Base-by-base conservation (phyloP, 2,797 vertebrate genomes). In the Todus mexicanus region DNA sequence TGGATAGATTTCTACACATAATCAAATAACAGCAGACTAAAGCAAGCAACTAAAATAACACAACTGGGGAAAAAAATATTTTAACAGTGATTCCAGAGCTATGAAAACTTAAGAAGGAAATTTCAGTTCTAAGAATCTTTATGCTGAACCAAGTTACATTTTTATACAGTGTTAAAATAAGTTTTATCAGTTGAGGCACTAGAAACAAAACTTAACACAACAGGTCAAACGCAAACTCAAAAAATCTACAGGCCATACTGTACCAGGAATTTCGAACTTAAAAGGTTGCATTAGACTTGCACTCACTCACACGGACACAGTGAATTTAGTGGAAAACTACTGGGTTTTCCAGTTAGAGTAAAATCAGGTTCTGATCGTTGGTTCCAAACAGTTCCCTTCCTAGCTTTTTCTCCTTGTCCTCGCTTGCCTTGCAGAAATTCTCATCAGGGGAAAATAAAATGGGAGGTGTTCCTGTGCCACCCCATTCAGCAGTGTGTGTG, bases 21-120 rank as follows among this genome's bases (percentile, higher is more conserved):
- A 15, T 84, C 71, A 96, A 94, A 88, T 57, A 70, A 92, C 45
- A 91, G 63, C 61, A 89, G 59, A 94, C 77, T 76, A 89, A 89
- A 93, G 79, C 84, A 93, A 94, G 76, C 87, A 92, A n/a, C n/a
- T n/a, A n/a, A n/a, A n/a, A n/a, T 80, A 93, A 93, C 50, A 57
- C 71, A 84, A 77, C 8, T 9, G 31, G 43, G 59, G 80, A 66
- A 64, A 79, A 66, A 45, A 84, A 60, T 10, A 40, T 75, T 90
- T 72, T 69, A 74, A 93, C 72, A 74, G 31, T 21, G 22, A 91
- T 69, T 83, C 83, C 65, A 77, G 61, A 68, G 26, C 31, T 16
- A 87, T 1, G 7, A 68, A 77, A 53, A 50, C 63, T 61, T 79
- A 13, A 61, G 69, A 89, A 57, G 29, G 18, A 79, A 86, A 43